Percentiles rank a stretch among this genome's conserved stretches.
phyloP scores from a whole-genome alignment of 2,797 vertebrate genomes.

The Mormyrus hasselquistii region DNA sequence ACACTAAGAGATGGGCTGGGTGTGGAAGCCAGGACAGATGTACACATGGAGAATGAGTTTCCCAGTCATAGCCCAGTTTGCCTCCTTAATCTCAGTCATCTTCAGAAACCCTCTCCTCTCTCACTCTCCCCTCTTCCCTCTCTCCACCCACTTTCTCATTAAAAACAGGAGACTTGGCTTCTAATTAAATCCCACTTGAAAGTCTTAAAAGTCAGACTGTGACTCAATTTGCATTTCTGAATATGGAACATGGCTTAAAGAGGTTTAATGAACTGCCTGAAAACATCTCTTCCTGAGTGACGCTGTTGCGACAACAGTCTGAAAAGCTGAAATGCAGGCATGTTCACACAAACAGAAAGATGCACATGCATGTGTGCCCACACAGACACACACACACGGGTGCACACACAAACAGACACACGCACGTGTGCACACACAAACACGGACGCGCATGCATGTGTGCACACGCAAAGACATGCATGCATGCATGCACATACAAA shows the following conservation, averaged over 20 bases:
- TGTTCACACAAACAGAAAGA: neutral
- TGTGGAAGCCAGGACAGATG: neutral
- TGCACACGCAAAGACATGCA: neutral
- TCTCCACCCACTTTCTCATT: slow-evolving; percentile 67
- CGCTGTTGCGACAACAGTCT: slow-evolving; percentile 42
- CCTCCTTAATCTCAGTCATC: slow-evolving; percentile 24
- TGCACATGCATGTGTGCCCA: neutral
- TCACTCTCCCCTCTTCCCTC: slow-evolving; percentile 39
- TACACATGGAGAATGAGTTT: slow-evolving; percentile 15
- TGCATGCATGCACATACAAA: neutral
- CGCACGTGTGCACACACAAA: too few species aligned
- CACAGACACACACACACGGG: too few species aligned
- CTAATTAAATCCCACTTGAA: slow-evolving; percentile 78
- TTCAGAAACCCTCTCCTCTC: slow-evolving; percentile 31
- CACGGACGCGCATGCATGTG: neutral
- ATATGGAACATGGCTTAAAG: slow-evolving; percentile 70
- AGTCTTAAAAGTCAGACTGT: slow-evolving; percentile 77
- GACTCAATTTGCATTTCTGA: slow-evolving; percentile 77
- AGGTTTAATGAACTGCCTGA: slow-evolving; percentile 73
- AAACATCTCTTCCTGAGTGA: slow-evolving; percentile 61
- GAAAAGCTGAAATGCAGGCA: neutral
- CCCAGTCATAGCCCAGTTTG: neutral
- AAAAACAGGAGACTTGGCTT: slow-evolving; percentile 67
- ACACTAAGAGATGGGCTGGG: neutral
- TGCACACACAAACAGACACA: neutral